Conservation (phyloP, 2,888 invertebrate genomes). For the Taenaris catops region DNA sequence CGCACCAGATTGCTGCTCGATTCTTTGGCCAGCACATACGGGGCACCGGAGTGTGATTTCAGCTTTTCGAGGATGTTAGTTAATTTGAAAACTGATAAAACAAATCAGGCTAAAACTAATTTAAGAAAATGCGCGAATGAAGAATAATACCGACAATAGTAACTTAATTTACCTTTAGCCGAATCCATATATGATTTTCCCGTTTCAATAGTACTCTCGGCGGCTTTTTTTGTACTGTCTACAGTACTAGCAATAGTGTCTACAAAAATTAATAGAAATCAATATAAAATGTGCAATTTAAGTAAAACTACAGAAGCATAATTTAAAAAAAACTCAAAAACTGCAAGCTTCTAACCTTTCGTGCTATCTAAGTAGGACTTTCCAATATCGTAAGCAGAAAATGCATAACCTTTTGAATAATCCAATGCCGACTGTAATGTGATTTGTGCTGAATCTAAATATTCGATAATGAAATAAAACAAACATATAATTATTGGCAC, state of each 20-base stretch:
- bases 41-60: background rate
- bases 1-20: too few relatives aligned
- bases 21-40: too few relatives aligned
- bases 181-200: constrained; percentile 38
- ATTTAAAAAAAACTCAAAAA: constrained; percentile 9
- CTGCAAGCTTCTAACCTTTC: constrained; percentile 33
- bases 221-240: constrained; percentile 64
- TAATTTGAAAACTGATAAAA: too few relatives aligned
- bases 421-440: constrained; percentile 46
- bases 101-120: too few relatives aligned
- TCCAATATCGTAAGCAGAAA: constrained; percentile 49
- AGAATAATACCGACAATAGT: too few relatives aligned
- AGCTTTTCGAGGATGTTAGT: too few relatives aligned
- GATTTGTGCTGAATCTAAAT: constrained; percentile 53
- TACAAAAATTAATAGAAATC: constrained; percentile 35
- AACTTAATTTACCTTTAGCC: constrained; percentile 31
- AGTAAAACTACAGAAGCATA: background rate
- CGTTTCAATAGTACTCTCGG: constrained; percentile 46
- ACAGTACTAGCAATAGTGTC: constrained; percentile 53
- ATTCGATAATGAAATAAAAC: constrained; percentile 31
- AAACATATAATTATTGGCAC: constrained; percentile 18
- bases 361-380: constrained; percentile 49
- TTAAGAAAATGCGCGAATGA: too few relatives aligned
- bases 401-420: constrained; percentile 40
- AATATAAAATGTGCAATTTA: constrained; percentile 22